Evolutionary conservation across 2,888 invertebrate genomes (phyloP), one percentile per base, ranked within the genome.

Genomic region (Latrodectus hesperus): DNA sequence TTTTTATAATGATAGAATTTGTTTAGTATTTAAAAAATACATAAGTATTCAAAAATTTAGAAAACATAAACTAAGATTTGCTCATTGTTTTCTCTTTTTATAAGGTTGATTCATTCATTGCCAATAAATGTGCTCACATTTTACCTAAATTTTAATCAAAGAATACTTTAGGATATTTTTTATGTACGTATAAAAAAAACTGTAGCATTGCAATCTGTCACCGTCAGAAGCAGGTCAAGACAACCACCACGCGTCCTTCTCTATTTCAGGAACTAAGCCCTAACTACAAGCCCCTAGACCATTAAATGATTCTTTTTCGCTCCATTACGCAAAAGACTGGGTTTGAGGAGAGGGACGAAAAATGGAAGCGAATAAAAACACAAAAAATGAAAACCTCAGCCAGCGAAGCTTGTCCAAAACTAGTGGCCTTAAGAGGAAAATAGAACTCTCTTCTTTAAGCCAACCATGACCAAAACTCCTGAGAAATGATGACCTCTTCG

Each of bases 221-320:
- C 26, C n/a, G 17, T 17, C 71, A 71, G 17, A 22, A 22, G 53
- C 16, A 52, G 72, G 71, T 65, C 71, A 55, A 17, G 80, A 80
- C 52, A 51, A 73, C 73, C 12, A 73, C 80, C 80, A 49, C 64
- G 51, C 49, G 64, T 72, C 71, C 52, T 68, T n/a, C 22, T 76
- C 16, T 8, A 22, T 68, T 68, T 38, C 65, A 64, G 12, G 38
- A 38, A 26, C 64, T 77, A 49, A 67, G 53, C 53, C 80, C 51
- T 64, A 26, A 26, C 72, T 60, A 22, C 55, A 60, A 71, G 70
- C 26, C 71, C 70, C 70, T 38, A 70, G 64, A 71, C 79, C 38
- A 38, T n/a, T 72, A 84, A 84, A 77, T 76, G 84, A 84, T 77
- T 84, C 64, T 65, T 77, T 71, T 55, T 72, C 75, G 84, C 84